Conservation (phyloP, 1,140 invertebrate genomes). For the Euura lappo region DNA sequence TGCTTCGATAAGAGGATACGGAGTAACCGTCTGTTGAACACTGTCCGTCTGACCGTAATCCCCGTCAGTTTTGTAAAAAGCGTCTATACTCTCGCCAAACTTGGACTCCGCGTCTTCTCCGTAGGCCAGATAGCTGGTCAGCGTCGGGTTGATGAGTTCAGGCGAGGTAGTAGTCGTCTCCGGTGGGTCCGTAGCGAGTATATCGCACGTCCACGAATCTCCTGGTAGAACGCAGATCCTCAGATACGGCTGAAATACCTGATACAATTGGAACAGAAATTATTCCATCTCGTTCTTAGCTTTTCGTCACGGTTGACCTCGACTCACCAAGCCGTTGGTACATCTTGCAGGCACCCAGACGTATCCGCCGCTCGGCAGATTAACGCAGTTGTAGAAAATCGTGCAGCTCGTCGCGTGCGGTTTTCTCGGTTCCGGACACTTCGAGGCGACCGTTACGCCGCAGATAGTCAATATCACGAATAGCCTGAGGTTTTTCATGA, state of each 20-base stretch:
- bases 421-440: conserved; percentile 58
- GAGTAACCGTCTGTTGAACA: conserved; percentile 15
- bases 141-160: conserved; percentile 27
- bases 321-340: conserved; percentile 55
- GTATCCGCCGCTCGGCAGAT: conserved; percentile 53
- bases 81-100: conserved; percentile 33
- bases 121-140: conserved; percentile 31
- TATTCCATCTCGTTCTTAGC: too few species aligned
- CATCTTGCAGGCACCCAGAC: conserved; percentile 62
- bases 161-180: conserved; percentile 19
- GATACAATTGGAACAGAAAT: background rate
- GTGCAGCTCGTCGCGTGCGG: conserved; percentile 59
- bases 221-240: conserved; percentile 58
- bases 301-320: background rate
- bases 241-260: conserved; percentile 59
- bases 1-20: conserved; percentile 26
- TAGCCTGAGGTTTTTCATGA: conserved; percentile 21
- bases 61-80: conserved; percentile 28
- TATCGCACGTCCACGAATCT: conserved; percentile 50
- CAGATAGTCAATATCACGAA: conserved; percentile 14
- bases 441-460: conserved; percentile 26
- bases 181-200: conserved; percentile 18
- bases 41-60: conserved; percentile 14
- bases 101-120: conserved; percentile 23
- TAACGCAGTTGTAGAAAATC: conserved; percentile 61